Percentiles rank a stretch among this genome's conserved stretches.
Evolutionary conservation across 2,888 invertebrate species (phyloP).

Genomic region (Octodonta nipae): DNA sequence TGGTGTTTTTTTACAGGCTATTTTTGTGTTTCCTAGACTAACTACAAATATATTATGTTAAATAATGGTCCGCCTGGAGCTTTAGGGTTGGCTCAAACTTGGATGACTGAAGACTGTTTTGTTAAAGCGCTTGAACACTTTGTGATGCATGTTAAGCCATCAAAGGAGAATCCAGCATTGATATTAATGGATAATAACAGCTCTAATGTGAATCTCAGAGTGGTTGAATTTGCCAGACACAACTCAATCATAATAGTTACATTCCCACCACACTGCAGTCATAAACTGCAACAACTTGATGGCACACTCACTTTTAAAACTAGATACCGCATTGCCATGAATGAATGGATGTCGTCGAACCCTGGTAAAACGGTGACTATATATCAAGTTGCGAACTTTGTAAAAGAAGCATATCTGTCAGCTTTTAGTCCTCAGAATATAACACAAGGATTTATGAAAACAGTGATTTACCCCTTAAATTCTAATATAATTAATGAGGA

Average conservation of each 20-base stretch:
- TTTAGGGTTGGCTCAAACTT: background rate
- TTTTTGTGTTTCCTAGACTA: conserved; percentile 3
- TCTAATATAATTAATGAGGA: conserved; percentile 8
- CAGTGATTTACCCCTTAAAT: conserved; percentile 9
- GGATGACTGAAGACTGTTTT: conserved; percentile 3
- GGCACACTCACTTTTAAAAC: background rate
- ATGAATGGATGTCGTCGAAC: conserved; percentile 14
- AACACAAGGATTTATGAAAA: conserved; percentile 10
- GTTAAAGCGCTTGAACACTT: conserved; percentile 3
- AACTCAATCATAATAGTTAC: conserved; percentile 1
- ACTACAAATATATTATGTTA: conserved; percentile 5
- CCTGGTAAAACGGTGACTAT: conserved; percentile 17
- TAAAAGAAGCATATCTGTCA: conserved; percentile 6
- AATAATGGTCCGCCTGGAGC: background rate
- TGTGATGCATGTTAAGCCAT: background rate
- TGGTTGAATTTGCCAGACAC: background rate
- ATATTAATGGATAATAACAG: background rate
- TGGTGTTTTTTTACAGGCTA: conserved; percentile 2
- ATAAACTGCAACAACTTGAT: conserved; percentile 1
- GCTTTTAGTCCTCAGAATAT: conserved; percentile 15
- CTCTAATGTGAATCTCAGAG: background rate
- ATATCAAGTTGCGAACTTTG: conserved; percentile 9
- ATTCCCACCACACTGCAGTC: conserved; percentile 3
- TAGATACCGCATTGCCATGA: conserved; percentile 11
- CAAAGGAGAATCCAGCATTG: background rate